phyloP scores from a whole-genome alignment of 2,797 vertebrate genomes.

The Phrynocephalus guinanensis region DNA sequence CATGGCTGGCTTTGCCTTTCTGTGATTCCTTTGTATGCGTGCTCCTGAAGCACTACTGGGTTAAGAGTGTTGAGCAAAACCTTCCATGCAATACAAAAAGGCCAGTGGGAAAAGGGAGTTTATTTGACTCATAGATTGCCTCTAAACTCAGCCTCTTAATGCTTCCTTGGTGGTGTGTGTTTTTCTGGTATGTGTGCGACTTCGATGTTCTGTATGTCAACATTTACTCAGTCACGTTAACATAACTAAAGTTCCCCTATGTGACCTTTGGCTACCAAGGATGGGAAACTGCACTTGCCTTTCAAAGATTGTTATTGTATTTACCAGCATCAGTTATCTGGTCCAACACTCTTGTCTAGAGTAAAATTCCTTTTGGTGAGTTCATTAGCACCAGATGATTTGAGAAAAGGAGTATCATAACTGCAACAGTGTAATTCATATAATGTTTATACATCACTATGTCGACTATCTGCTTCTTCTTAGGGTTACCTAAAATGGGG shows the following conservation, averaged over 20 bases:
- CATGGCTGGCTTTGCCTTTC: too few relatives aligned
- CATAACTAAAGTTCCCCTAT: too few relatives aligned
- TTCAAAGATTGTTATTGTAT: not conserved
- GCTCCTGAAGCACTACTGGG: too few relatives aligned
- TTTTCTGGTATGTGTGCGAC: not conserved
- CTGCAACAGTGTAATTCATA: not conserved
- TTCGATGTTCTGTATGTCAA: too few relatives aligned
- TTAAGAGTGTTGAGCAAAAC: not conserved
- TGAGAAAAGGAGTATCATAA: not conserved
- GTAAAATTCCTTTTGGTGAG: constrained; percentile 82
- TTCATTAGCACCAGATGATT: not conserved
- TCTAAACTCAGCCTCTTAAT: not conserved
- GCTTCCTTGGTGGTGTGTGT: not conserved
- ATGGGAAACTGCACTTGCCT: too few relatives aligned
- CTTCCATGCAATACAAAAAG: not conserved
- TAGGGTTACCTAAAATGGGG: constrained; percentile 86
- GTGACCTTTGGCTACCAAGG: too few relatives aligned
- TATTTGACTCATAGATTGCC: not conserved
- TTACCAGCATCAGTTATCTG: constrained; percentile 67
- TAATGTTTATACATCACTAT: not conserved
- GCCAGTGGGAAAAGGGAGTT: not conserved
- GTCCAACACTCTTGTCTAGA: constrained; percentile 83
- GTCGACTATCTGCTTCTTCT: not conserved
- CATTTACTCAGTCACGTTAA: too few relatives aligned
- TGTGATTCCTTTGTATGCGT: not conserved